Evolutionary conservation across 92 coral and sea anemone genomes (phyloP).

Genomic region (Pocillopora meandrina): DNA sequence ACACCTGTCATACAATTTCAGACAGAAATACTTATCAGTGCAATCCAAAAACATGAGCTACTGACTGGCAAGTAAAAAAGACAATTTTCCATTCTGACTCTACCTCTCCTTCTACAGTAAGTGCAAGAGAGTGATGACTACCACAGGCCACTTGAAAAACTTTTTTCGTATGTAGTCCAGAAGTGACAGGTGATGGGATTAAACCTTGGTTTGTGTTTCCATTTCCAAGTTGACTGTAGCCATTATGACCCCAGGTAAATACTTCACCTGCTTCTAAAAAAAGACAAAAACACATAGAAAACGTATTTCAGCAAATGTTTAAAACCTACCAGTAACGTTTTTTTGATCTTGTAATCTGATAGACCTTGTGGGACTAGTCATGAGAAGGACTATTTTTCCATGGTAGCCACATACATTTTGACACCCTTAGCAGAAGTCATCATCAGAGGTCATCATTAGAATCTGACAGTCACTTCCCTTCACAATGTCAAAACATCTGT

Average conservation of each 20-base stretch:
- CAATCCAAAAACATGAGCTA: background rate
- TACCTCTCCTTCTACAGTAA: conserved; percentile 85
- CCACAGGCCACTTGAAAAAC: conserved; percentile 89
- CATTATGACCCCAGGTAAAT: conserved; percentile 93
- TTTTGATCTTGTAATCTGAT: no score
- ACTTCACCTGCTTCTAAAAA: conserved; percentile 77
- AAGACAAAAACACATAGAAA: background rate
- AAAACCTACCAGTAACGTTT: no score
- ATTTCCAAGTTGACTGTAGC: conserved; percentile 91
- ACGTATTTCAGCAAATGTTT: no score
- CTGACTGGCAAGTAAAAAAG: background rate
- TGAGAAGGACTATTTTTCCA: no score
- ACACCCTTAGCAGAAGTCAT: no score
- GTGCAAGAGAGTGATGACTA: conserved; percentile 88
- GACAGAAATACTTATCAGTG: background rate
- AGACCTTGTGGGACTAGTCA: no score
- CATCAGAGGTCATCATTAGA: no score
- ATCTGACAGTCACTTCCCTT: no score
- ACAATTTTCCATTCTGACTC: background rate
- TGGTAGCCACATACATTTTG: no score
- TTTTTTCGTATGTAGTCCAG: conserved; percentile 69
- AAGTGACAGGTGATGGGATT: conserved; percentile 63
- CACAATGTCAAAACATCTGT: no score
- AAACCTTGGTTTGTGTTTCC: conserved; percentile 82
- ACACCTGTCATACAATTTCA: conserved; percentile 54